Conservation (phyloP, 2,888 invertebrate species). For the Neocrepidodera transversa region DNA sequence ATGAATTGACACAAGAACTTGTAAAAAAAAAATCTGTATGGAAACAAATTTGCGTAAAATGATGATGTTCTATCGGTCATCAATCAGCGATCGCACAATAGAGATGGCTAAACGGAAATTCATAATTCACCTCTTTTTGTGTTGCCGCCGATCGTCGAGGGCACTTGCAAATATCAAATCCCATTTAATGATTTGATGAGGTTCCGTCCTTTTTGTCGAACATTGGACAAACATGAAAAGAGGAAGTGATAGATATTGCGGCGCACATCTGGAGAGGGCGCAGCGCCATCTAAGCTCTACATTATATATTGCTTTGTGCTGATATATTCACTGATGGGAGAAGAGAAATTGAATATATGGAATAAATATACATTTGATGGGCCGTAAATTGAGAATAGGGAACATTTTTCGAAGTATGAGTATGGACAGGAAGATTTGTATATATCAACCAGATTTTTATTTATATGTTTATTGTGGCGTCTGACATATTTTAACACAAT, state of each 20-base stretch:
- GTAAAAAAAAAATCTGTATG: no score
- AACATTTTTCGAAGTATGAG: constrained; percentile 47
- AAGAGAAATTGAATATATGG: constrained; percentile 53
- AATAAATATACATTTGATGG: constrained; percentile 55
- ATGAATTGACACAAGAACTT: no score
- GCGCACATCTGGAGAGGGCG: constrained; percentile 47
- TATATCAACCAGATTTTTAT: constrained; percentile 20
- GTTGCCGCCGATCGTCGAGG: background rate
- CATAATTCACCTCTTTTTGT: constrained; percentile 6
- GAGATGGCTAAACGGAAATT: constrained; percentile 2
- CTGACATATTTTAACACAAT: background rate
- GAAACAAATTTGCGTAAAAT: no score
- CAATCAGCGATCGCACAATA: constrained; percentile 6
- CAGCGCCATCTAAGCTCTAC: constrained; percentile 50
- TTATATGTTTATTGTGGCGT: constrained; percentile 18
- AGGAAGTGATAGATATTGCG: constrained; percentile 54
- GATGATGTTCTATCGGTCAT: background rate
- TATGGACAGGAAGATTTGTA: constrained; percentile 25
- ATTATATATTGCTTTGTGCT: constrained; percentile 54
- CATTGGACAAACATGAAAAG: constrained; percentile 40
- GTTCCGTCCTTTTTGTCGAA: constrained; percentile 34
- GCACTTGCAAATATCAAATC: constrained; percentile 26
- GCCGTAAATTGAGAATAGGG: constrained; percentile 52
- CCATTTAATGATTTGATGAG: constrained; percentile 41
- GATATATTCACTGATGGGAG: constrained; percentile 50